Conservation (phyloP, 2,888 invertebrate species). For the Calameuta pallipes region DNA sequence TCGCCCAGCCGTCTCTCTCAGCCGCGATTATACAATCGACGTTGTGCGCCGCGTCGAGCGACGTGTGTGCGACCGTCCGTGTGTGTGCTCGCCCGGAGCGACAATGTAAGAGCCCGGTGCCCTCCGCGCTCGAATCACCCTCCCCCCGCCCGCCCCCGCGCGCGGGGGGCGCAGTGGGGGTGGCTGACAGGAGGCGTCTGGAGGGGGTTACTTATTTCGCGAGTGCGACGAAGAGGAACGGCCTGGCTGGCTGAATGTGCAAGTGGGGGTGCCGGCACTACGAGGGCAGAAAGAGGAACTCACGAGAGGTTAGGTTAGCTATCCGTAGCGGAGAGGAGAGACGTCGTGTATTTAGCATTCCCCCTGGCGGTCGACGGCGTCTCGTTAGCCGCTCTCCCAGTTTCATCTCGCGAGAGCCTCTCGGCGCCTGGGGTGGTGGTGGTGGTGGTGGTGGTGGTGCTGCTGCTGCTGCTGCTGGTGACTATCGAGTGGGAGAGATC, state of each 20-base stretch:
- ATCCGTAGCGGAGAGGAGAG: slow-evolving; percentile 45
- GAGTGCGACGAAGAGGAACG: slow-evolving; percentile 20
- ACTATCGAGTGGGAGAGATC: slow-evolving; percentile 13
- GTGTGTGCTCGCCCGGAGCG: slow-evolving; percentile 41
- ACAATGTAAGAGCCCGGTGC: slow-evolving; percentile 45
- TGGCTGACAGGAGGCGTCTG: slow-evolving; percentile 4
- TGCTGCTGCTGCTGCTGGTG: too few species aligned
- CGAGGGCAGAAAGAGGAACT: slow-evolving; percentile 20
- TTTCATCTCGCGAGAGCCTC: slow-evolving; percentile 23
- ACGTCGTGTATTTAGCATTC: slow-evolving; percentile 58
- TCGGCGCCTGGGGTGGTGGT: slow-evolving; percentile 13
- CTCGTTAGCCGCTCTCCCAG: slow-evolving; percentile 57
- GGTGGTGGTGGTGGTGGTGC: too few species aligned
- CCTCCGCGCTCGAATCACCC: neutral
- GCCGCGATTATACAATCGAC: slow-evolving; percentile 50
- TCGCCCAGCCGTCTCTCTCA: neutral
- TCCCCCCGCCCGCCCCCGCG: neutral
- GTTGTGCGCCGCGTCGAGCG: slow-evolving; percentile 20
- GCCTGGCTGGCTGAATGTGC: slow-evolving; percentile 20
- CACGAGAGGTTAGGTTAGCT: slow-evolving; percentile 19
- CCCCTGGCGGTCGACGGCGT: slow-evolving; percentile 52
- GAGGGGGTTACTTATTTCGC: slow-evolving; percentile 30
- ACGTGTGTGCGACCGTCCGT: slow-evolving; percentile 11
- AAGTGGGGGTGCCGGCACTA: slow-evolving; percentile 29
- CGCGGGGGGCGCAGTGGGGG: slow-evolving; percentile 2